Conservation (phyloP, 30 jellyfish, hydroid and myxozoan species). For the Aurelia coerulea region DNA sequence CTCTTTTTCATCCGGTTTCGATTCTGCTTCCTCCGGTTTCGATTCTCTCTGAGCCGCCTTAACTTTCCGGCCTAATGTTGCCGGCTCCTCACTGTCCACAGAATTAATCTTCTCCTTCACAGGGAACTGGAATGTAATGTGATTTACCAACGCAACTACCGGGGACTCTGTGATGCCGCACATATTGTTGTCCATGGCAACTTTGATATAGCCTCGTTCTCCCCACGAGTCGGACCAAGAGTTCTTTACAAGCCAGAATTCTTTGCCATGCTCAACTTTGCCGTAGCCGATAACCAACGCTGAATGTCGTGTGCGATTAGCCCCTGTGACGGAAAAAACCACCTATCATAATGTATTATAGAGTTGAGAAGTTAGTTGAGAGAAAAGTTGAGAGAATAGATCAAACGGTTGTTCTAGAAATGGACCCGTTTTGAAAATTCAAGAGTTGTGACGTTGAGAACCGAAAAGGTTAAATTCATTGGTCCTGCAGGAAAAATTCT, state of each 20-base stretch:
- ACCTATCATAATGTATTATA: too few relatives aligned
- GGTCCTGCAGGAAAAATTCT: too few relatives aligned
- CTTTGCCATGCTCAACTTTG: constrained; percentile 76
- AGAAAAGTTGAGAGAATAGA: too few relatives aligned
- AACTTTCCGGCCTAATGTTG: constrained; percentile 47
- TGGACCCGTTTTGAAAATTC: too few relatives aligned
- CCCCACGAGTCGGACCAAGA: constrained; percentile 99
- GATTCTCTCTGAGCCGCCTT: constrained; percentile 39
- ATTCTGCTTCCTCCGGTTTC: not conserved
- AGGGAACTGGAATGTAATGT: constrained; percentile 87
- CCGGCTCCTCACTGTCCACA: constrained; percentile 38
- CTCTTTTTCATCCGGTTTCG: constrained; percentile 5
- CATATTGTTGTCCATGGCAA: constrained; percentile 87
- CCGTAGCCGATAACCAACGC: constrained; percentile 98
- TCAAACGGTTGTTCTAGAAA: too few relatives aligned
- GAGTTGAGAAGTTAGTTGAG: too few relatives aligned
- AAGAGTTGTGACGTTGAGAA: too few relatives aligned
- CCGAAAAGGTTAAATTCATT: too few relatives aligned
- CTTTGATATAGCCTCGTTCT: constrained; percentile 87
- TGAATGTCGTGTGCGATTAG: constrained; percentile 93
- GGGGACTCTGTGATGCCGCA: constrained; percentile 98
- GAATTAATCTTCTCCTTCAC: constrained; percentile 61
- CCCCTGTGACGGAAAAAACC: constrained; percentile 46
- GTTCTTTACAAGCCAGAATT: constrained; percentile 93
- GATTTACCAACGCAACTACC: constrained; percentile 86